phyloP scores from a whole-genome alignment of 1,140 invertebrate genomes.

The Stenopsyche tienmushanensis region DNA sequence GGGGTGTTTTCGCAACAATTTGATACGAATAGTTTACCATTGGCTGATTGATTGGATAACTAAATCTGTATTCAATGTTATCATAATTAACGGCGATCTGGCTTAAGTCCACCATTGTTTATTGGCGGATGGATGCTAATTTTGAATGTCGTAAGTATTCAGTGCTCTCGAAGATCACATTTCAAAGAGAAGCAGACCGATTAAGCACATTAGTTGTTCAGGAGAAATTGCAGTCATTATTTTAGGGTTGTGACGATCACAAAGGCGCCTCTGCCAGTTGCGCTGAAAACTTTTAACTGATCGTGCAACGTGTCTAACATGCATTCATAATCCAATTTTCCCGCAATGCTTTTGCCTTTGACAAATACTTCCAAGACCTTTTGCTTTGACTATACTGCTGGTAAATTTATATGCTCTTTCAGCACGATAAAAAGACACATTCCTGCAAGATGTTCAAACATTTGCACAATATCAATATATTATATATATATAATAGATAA shows the following conservation, averaged over 20 bases:
- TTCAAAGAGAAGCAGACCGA: slow-evolving; percentile 12
- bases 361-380: slow-evolving; percentile 23
- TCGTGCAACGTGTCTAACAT: slow-evolving; percentile 30
- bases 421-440: too few species aligned
- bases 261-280: background rate
- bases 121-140: too few species aligned
- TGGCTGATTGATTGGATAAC: background rate
- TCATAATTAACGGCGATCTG: background rate
- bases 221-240: background rate
- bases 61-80: background rate
- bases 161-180: background rate
- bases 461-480: too few species aligned
- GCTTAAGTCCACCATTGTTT: too few species aligned
- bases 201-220: slow-evolving; percentile 4
- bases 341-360: slow-evolving; percentile 34
- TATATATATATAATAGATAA: too few species aligned
- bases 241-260: background rate
- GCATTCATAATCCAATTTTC: slow-evolving; percentile 36
- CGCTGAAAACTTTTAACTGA: slow-evolving; percentile 11
- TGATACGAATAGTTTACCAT: slow-evolving; percentile 21
- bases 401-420: too few species aligned
- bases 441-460: too few species aligned
- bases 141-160: background rate
- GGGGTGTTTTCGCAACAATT: slow-evolving; percentile 15
- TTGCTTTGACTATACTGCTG: background rate